Percentiles rank a stretch among this genome's conserved stretches.
Conservation (phyloP, 2,797 vertebrate genomes). For the Chelidonichthys spinosus region DNA sequence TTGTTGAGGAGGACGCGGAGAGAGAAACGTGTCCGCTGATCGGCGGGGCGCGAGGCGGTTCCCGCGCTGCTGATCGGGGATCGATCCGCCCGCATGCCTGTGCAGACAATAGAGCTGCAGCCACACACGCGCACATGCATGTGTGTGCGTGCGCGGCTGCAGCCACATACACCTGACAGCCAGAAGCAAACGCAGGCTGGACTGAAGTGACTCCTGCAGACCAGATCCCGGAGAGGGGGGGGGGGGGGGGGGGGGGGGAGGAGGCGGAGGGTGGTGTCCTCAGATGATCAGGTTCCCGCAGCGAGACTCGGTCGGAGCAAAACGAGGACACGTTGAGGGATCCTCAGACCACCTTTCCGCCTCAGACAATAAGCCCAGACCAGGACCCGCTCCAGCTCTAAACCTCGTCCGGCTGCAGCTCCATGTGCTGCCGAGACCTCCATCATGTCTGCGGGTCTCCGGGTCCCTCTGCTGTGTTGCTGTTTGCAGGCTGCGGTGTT, state of each 20-base stretch:
- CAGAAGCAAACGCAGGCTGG: not conserved
- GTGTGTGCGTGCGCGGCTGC: not conserved
- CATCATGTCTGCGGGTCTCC: no score
- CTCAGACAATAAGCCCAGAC: not conserved
- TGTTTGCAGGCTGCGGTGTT: constrained; percentile 1
- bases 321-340: constrained; percentile 5
- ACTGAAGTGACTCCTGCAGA: constrained; percentile 6
- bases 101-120: constrained; percentile 57
- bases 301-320: not conserved
- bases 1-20: not conserved
- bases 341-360: not conserved
- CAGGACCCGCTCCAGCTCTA: no score
- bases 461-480: not conserved
- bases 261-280: no score
- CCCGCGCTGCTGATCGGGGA: constrained; percentile 35
- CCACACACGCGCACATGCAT: not conserved
- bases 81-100: constrained; percentile 38
- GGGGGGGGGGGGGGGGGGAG: no score
- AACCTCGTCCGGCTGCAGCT: no score
- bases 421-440: no score
- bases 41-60: not conserved
- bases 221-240: no score
- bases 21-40: not conserved
- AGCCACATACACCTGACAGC: not conserved
- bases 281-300: no score